Evolutionary conservation across 37 sponge, comb jelly and placozoan genomes (phyloP).

Genomic region (Cliona cf. orientalis): DNA sequence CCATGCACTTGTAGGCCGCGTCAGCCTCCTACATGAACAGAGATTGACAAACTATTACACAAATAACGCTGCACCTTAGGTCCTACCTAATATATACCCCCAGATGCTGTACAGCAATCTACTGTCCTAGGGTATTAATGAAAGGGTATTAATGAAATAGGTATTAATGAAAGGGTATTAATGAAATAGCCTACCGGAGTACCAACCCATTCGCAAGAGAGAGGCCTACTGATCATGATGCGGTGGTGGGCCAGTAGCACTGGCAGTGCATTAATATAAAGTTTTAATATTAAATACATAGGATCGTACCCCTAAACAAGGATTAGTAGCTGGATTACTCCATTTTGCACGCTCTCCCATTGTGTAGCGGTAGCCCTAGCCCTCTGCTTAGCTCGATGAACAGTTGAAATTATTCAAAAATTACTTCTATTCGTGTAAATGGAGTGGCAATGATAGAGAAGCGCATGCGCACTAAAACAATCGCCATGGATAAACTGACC

Average conservation of each 20-base stretch:
- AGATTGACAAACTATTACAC: neutral
- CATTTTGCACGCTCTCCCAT: slow-evolving; percentile 55
- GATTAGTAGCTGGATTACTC: slow-evolving; percentile 51
- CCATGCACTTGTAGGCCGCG: slow-evolving; percentile 68
- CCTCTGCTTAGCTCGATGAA: too few species aligned
- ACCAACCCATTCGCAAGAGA: too few species aligned
- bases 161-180: too few species aligned
- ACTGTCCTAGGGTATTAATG: neutral
- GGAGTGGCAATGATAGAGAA: neutral
- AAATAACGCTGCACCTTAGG: neutral
- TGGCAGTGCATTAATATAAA: too few species aligned
- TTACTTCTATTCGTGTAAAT: too few species aligned
- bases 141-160: neutral
- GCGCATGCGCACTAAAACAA: neutral
- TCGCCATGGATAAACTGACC: too few species aligned
- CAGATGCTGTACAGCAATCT: neutral
- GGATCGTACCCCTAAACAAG: slow-evolving; percentile 38
- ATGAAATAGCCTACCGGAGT: too few species aligned
- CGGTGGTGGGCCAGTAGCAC: too few species aligned
- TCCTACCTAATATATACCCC: neutral
- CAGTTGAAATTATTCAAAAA: too few species aligned
- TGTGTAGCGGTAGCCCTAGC: neutral
- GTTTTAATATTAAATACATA: neutral
- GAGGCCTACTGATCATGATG: too few species aligned
- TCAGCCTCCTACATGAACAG: slow-evolving; percentile 50